Percentiles rank a stretch among this genome's conserved stretches.
Evolutionary conservation across 1,140 invertebrate species (phyloP).

Genomic region (Apis dorsata): DNA sequence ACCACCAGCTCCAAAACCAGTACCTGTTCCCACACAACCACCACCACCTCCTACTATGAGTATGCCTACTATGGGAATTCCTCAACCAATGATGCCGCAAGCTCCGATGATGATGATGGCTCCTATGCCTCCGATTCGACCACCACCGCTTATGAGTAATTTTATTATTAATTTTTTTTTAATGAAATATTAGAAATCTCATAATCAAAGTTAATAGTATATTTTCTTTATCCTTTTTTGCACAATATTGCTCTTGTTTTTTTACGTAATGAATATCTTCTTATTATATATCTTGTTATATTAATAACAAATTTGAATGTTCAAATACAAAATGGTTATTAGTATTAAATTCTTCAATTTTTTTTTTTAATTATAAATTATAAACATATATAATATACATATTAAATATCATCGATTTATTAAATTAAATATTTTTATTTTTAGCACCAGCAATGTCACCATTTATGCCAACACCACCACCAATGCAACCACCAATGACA

Average conservation of each 20-base stretch:
- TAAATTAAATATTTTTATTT: constrained; percentile 59
- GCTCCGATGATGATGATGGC: constrained; percentile 86
- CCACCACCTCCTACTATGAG: constrained; percentile 76
- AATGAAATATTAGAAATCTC: too few species aligned
- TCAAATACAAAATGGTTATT: too few species aligned
- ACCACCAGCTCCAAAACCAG: constrained; percentile 75
- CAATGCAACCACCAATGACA: constrained; percentile 75
- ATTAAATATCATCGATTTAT: not conserved
- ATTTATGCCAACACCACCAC: constrained; percentile 77
- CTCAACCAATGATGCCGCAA: constrained; percentile 81
- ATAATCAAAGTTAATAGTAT: too few species aligned
- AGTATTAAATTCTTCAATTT: too few species aligned
- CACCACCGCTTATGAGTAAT: constrained; percentile 83
- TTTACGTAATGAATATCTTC: not conserved
- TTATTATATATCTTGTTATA: too few species aligned
- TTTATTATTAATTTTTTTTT: constrained; percentile 36
- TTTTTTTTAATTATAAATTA: too few species aligned
- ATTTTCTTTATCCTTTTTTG: too few species aligned
- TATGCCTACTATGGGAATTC: constrained; percentile 81
- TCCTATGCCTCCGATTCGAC: constrained; percentile 83
- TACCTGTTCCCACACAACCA: constrained; percentile 71
- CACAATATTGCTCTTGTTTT: too few species aligned
- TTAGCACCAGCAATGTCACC: constrained; percentile 80
- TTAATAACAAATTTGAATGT: too few species aligned
- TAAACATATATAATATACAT: too few species aligned